These are phyloP conservation scores for Eunapius fragilis DNA, from an alignment of 37 sponge, comb jelly and placozoan genomes.

Conservation along the genomic window DNA sequence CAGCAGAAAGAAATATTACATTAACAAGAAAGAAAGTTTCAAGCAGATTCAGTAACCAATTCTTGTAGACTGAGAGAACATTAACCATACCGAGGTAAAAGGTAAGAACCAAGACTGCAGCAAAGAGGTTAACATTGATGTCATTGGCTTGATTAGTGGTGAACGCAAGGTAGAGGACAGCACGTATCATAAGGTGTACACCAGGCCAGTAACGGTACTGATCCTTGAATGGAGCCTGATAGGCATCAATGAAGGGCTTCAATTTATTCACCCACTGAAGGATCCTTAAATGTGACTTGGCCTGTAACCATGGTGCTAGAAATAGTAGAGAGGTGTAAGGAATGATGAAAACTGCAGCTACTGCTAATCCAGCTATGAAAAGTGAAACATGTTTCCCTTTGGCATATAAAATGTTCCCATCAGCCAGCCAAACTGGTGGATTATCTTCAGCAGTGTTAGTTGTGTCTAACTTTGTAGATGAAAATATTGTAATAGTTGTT, in stretches of 20 bases:
- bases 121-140: not conserved
- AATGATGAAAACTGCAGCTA: conserved; percentile 1
- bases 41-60: not conserved
- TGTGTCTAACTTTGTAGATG: not conserved
- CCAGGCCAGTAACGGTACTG: not conserved
- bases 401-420: conserved; percentile 19
- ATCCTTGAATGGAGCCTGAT: not conserved
- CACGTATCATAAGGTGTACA: not conserved
- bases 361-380: not conserved
- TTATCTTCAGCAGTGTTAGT: not conserved
- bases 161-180: not conserved
- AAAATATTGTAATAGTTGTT: conserved; percentile 10
- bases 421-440: conserved; percentile 4
- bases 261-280: not conserved
- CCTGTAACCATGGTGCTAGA: not conserved
- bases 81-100: not conserved
- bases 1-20: not conserved
- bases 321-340: conserved; percentile 15
- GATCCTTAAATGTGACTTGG: not conserved
- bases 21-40: not conserved
- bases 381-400: conserved; percentile 14
- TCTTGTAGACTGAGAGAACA: not conserved
- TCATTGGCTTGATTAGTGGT: not conserved
- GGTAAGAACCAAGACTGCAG: not conserved
- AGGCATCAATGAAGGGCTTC: conserved; percentile 21